Evolutionary conservation across 2,113 vertebrate species (phyloP).

Genomic region (Siniperca chuatsi): DNA sequence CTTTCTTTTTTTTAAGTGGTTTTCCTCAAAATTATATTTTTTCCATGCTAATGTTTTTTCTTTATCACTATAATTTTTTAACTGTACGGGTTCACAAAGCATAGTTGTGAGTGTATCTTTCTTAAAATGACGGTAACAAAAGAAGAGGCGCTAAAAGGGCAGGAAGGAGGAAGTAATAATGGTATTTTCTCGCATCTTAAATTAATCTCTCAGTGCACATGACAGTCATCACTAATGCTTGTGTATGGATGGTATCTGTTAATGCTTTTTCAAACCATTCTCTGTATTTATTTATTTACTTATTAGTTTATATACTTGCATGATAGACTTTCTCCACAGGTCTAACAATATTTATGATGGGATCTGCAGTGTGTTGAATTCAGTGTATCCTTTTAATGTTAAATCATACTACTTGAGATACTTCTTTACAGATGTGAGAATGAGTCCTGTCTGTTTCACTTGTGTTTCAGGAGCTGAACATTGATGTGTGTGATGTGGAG

Average conservation of each 20-base stretch:
- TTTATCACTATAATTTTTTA: background rate
- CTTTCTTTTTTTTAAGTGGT: background rate
- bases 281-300: background rate
- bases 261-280: background rate
- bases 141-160: background rate
- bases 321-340: background rate
- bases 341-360: background rate
- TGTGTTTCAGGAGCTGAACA: slow-evolving; percentile 94
- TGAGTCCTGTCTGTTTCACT: background rate
- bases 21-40: background rate
- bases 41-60: background rate
- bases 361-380: background rate
- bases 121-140: background rate
- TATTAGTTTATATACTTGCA: background rate
- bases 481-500: slow-evolving; percentile 98
- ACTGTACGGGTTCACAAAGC: background rate
- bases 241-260: background rate
- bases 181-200: background rate
- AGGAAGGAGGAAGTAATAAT: background rate
- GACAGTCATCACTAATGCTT: background rate
- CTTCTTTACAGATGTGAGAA: background rate
- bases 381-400: background rate
- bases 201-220: background rate
- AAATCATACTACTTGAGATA: background rate
- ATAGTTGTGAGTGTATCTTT: background rate